Evolutionary conservation across 2,888 invertebrate species (phyloP), one percentile per base, ranked within the genome.

Genomic region (Deroplatys truncata): DNA sequence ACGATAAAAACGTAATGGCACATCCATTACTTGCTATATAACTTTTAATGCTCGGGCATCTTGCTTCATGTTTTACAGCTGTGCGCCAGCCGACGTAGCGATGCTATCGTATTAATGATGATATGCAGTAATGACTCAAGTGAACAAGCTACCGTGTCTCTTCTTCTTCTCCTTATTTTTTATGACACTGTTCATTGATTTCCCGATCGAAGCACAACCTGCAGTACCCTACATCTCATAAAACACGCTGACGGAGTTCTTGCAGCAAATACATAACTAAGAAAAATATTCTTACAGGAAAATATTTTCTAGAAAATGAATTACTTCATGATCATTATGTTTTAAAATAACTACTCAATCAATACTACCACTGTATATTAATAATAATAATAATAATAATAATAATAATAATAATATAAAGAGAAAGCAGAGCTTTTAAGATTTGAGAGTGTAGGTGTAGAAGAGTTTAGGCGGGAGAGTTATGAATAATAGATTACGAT

Each of bases 1-100:
- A 90, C 91, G 91, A 91, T 91, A 91, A 91, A 91, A 91, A 90
- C 91, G 89, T 89, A 91, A 91, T 91, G 90, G 90, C 91, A 91
- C 90, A 90, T 91, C 91, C 91, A 91, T 91, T 91, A 89, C 84
- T 56, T 85, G 84, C 49, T 86, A 87, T 87, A 87, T 87, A 87
- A 87, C 82, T 87, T 87, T 87, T 83, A 87, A 87, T 83, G 87
- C 87, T 87, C 35, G 56, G 43, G 16, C 82, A 87, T 82, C 87
- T 87, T 82, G 89, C 56, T 85, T 28, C 84, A 35, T 84, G 88
- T 88, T 88, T 84, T 88, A 88, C 88, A 72, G 85, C 85, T 72
- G 29, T 43, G n/a, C 82, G 72, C 25, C 31, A 82, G 87, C 87
- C 89, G 89, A 89, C 85, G 82, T 29, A 28, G 89, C 35, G 89